Percentiles rank a stretch among this genome's conserved stretches.
Evolutionary conservation across 2,888 invertebrate genomes (phyloP).

Genomic region (Dendrolimus pini): DNA sequence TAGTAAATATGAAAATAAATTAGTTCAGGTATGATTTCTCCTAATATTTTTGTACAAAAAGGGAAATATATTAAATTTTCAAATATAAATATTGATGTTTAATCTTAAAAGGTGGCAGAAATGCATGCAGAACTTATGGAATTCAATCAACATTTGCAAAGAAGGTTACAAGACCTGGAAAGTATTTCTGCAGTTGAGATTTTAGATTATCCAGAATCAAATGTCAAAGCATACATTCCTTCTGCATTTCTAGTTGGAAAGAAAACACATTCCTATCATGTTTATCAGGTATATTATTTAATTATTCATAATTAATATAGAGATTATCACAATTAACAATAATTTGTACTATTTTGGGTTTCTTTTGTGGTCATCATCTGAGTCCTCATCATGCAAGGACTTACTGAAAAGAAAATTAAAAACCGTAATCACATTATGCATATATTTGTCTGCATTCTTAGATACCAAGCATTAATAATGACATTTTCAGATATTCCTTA

Average conservation of each 20-base stretch:
- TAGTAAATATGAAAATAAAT: conserved; percentile 88
- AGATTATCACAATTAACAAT: too few species aligned
- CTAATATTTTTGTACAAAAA: too few species aligned
- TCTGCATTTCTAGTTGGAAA: conserved; percentile 84
- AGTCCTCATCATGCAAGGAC: too few species aligned
- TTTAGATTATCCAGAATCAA: conserved; percentile 54
- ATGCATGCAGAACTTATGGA: conserved; percentile 97
- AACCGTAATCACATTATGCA: too few species aligned
- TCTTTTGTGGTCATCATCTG: too few species aligned
- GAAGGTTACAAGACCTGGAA: conserved; percentile 76
- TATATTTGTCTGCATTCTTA: too few species aligned
- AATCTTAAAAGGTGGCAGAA: conserved; percentile 83
- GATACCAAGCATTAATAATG: too few species aligned
- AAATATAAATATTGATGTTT: too few species aligned
- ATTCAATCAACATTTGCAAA: conserved; percentile 89
- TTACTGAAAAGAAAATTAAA: too few species aligned
- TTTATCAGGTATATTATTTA: conserved; percentile 83
- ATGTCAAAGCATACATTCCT: conserved; percentile 92
- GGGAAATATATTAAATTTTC: too few species aligned
- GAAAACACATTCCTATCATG: conserved; percentile 87
- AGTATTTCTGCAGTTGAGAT: conserved; percentile 50
- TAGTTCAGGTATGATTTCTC: conserved; percentile 81
- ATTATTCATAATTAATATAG: not conserved
- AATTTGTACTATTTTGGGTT: too few species aligned
- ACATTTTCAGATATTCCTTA: conserved; percentile 81